Evolutionary conservation across 2,888 invertebrate species (phyloP).

Genomic region (Neocrepidodera transversa): DNA sequence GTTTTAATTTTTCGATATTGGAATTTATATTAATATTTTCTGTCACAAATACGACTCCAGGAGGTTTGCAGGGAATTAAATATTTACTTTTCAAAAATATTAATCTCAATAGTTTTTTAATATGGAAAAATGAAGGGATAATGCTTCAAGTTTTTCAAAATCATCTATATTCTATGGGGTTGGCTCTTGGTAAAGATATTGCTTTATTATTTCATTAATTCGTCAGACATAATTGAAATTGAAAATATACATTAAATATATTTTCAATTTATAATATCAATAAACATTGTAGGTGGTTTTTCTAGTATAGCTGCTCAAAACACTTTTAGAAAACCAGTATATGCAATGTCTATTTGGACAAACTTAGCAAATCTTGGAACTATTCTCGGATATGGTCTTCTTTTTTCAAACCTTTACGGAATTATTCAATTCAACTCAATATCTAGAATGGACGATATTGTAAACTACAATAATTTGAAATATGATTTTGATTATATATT

Average conservation of each 20-base stretch:
- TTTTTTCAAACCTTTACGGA: conserved; percentile 29
- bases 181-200: conserved; percentile 29
- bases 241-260: too few relatives aligned
- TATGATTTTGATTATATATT: conserved; percentile 25
- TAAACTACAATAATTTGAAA: conserved; percentile 3
- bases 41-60: conserved; percentile 19
- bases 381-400: conserved; percentile 13
- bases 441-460: conserved; percentile 1
- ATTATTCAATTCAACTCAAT: conserved; percentile 17
- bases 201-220: not conserved
- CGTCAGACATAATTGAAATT: too few relatives aligned
- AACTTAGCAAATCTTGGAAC: conserved; percentile 26
- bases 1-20: conserved; percentile 16
- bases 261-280: too few relatives aligned
- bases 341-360: conserved; percentile 22
- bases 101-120: conserved; percentile 12
- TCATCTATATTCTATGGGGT: conserved; percentile 28
- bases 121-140: conserved; percentile 28
- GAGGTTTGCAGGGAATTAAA: conserved; percentile 24
- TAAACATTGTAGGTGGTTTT: conserved; percentile 28
- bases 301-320: conserved; percentile 30
- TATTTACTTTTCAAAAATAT: conserved; percentile 13
- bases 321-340: conserved; percentile 27
- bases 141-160: conserved; percentile 17
- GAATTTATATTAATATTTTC: conserved; percentile 21